Evolutionary conservation across 2,797 vertebrate species (phyloP).

Genomic region (Leontocebus nigricollis): DNA sequence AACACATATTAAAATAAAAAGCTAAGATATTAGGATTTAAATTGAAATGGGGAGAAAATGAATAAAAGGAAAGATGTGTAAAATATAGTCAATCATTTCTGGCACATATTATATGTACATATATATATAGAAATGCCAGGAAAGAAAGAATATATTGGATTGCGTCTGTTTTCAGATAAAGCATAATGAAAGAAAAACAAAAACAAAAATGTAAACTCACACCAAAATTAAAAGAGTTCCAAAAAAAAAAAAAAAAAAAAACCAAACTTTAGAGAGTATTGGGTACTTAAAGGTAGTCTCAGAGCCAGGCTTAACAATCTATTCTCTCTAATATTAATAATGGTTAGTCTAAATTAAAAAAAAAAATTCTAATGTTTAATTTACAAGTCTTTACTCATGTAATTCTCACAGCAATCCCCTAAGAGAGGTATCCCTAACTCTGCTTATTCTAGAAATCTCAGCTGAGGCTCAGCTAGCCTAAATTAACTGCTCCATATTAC

Average conservation of each 20-base stretch:
- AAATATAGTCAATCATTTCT: not conserved
- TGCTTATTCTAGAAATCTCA: not conserved
- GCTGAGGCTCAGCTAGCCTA: not conserved
- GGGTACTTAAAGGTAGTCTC: not conserved
- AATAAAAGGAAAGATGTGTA: not conserved
- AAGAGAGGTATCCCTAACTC: not conserved
- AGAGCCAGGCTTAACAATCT: not conserved
- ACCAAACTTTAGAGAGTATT: not conserved
- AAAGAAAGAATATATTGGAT: not conserved
- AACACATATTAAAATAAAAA: not conserved
- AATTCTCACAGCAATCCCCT: not conserved
- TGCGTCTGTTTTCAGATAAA: not conserved
- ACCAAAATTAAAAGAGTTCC: not conserved
- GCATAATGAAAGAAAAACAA: not conserved
- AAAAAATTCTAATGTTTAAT: slow-evolving; percentile 22
- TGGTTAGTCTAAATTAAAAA: not conserved
- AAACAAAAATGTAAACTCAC: not conserved
- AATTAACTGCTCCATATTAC: not conserved
- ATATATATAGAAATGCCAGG: not conserved
- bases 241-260: not conserved
- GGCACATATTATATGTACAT: not conserved
- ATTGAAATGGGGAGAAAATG: not conserved
- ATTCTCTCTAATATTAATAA: not conserved
- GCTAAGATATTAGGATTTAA: not conserved
- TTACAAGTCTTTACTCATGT: not conserved